A percentile compares a stretch with the other conserved stretches of the same genome.
Conservation (phyloP, 2,113 vertebrate genomes). For the Amphiprion ocellaris region DNA sequence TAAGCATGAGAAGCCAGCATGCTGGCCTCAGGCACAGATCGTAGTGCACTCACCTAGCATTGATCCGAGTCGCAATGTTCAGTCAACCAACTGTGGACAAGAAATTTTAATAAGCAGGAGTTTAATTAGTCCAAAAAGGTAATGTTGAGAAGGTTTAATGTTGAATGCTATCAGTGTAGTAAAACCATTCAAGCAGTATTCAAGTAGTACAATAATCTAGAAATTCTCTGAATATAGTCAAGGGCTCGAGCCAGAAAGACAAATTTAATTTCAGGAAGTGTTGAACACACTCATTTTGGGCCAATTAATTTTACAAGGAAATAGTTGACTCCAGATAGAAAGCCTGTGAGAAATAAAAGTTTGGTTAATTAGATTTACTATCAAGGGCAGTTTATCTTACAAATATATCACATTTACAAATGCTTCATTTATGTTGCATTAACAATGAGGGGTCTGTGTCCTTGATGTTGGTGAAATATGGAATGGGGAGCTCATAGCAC, state of each 20-base stretch:
- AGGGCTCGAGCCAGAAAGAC: slow-evolving; percentile 46
- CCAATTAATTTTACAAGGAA: slow-evolving; percentile 54
- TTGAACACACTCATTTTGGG: slow-evolving; percentile 48
- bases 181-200: slow-evolving; percentile 21
- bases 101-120: slow-evolving; percentile 19
- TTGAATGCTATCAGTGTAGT: slow-evolving; percentile 27
- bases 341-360: slow-evolving; percentile 61
- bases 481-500: slow-evolving; percentile 29
- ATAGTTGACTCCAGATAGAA: slow-evolving; percentile 49
- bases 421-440: slow-evolving; percentile 51
- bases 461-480: slow-evolving; percentile 67
- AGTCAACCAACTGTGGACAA: slow-evolving; percentile 32
- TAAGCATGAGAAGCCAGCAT: slow-evolving; percentile 56
- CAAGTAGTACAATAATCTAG: slow-evolving; percentile 7
- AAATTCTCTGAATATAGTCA: slow-evolving; percentile 35
- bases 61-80: slow-evolving; percentile 44
- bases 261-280: slow-evolving; percentile 59
- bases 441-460: slow-evolving; percentile 55
- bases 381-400: slow-evolving; percentile 59
- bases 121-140: slow-evolving; percentile 45
- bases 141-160: slow-evolving; percentile 14
- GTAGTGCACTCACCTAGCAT: slow-evolving; percentile 41
- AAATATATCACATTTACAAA: slow-evolving; percentile 65
- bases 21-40: slow-evolving; percentile 40
- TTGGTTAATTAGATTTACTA: slow-evolving; percentile 69